Base-by-base conservation (phyloP, 2,113 vertebrate genomes). In the Cyprinodon brontotheroides region DNA sequence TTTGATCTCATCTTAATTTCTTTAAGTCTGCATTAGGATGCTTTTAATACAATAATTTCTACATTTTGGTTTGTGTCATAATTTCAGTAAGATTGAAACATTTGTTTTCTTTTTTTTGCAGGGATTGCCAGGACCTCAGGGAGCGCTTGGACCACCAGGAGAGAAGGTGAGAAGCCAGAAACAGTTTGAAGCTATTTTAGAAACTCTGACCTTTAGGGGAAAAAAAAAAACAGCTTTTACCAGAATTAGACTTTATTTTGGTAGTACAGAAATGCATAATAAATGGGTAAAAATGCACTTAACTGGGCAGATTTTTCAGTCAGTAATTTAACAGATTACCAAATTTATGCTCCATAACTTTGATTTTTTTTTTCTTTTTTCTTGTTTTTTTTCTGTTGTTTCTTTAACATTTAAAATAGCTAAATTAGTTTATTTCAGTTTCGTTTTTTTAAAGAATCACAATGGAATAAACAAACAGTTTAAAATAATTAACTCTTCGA, bases 41-140 rank as follows among this genome's bases (percentile, higher is more conserved):
- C 9, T 10, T 7, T 10, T 57, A n/a, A 0, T 10, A 41, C 0
- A 6, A n/a, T 57, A n/a, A 57, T 0, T 57, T n/a, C 50, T 57
- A n/a, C 6, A 57, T n/a, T 20, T 57, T 6, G 20, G 17, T 57
- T 57, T 57, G 41, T 57, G 4, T 0, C 3, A 57, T 61, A 17
- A 4, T 29, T 0, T 13, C 6, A 64, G 15, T 4, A 15, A 45
- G 2, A 39, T 4, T 59, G 12, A 63, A 3, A 2, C 1, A 0
- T 62, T 36, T 72, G 29, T 17, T 53, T 72, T 29, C 70, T 65
- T 0, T 43, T 53, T 57, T 85, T 73, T 91, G 68, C 63, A 99
- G 98, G 98, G 97, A 86, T 96, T 98, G 94, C 94, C 97, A 65
- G 98, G 98, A 93, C 97, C 97, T 2, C 98, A 99, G 93, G 98